Evolutionary conservation across 92 coral and sea anemone species (phyloP), one percentile per base, ranked within the genome.

Genomic region (Bergia puertoricense): DNA sequence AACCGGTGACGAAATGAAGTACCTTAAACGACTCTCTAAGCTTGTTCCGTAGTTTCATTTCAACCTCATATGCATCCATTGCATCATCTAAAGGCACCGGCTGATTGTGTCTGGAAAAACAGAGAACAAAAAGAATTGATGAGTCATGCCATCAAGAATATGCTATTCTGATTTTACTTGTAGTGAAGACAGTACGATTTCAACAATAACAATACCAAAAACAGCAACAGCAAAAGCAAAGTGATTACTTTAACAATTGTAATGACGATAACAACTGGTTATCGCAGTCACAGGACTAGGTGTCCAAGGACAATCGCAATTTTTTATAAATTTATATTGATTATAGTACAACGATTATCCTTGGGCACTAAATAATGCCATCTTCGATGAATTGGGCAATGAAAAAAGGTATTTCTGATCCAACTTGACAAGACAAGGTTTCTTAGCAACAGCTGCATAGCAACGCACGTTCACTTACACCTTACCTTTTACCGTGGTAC

Each of bases 11-110:
- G 4, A 14, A 18, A 62, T 5, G n/a, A 82, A 92, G 83, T 54
- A 95, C 99, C 93, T 92, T 88, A 77, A 95, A 96, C 38, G 93
- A 94, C 81, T 93, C 94, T 69, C 95, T 91, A 20, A 96, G 88
- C 82, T 96, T 96, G 51, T 82, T 86, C 85, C 91, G 89, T 62
- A 96, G 91, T 69, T 90, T 93, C 42, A 93, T 93, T 73, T 95
- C 96, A 46, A 94, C 99, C 20, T 85, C 98, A 42, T 90, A 89
- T 11, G 99, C 99, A 65, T 91, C 89, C 95, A 96, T 92, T 8
- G 95, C 44, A 36, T 92, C 95, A 1, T 95, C 99, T 45, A 93
- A 83, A 18, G 92, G 92, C 8, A 89, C 86, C 38, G 96, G 94
- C 68, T 91, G 93, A 68, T 96, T 92, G 76, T 92, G 90, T 51